Conservation (phyloP, 53 echinoderm and acorn worm species). For the Mesocentrotus franciscanus region DNA sequence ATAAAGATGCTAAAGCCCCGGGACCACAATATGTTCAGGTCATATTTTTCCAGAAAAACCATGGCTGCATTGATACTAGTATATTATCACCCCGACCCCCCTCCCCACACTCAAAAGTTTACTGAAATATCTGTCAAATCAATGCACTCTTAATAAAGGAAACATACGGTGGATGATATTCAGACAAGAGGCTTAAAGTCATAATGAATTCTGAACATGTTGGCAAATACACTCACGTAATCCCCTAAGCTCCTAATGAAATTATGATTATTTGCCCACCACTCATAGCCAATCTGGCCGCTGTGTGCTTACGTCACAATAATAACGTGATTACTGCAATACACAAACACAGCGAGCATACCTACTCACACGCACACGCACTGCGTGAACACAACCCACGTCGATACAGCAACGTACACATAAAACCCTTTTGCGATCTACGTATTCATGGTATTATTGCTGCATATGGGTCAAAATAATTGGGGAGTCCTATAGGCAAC, state of each 20-base stretch:
- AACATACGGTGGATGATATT: not conserved
- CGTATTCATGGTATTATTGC: not conserved
- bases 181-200: constrained; percentile 23
- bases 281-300: constrained; percentile 41
- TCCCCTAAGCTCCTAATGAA: constrained; percentile 40
- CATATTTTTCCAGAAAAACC: no score
- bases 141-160: not conserved
- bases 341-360: constrained; percentile 13
- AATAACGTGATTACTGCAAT: constrained; percentile 37
- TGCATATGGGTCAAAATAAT: constrained; percentile 34
- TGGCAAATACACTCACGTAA: constrained; percentile 47
- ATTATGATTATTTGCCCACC: constrained; percentile 48
- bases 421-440: not conserved
- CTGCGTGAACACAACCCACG: constrained; percentile 28
- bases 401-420: not conserved
- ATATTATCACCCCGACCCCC: no score
- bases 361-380: constrained; percentile 27
- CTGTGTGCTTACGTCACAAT: constrained; percentile 39
- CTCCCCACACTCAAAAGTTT: no score
- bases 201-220: constrained; percentile 36
- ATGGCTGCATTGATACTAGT: no score
- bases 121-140: not conserved
- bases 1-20: no score
- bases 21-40: no score
- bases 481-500: not conserved